Conservation (phyloP, 1,140 invertebrate genomes). For the Nasonia vitripennis region DNA sequence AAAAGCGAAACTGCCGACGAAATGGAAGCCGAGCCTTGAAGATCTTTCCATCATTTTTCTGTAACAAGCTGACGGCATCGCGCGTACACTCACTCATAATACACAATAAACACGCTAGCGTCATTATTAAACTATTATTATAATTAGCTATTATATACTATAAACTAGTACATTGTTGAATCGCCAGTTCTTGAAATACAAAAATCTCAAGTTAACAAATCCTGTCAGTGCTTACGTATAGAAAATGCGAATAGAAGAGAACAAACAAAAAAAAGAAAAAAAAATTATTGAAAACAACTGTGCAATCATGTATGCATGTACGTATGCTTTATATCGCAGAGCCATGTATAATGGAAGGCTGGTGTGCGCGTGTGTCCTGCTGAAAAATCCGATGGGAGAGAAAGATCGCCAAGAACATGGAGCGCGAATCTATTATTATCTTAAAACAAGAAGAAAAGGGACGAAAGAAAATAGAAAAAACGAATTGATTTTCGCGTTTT, state of each 20-base stretch:
- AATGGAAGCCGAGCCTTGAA: slow-evolving; percentile 32
- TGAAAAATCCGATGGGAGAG: slow-evolving; percentile 43
- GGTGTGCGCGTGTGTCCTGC: slow-evolving; percentile 21
- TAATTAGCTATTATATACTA: slow-evolving; percentile 1
- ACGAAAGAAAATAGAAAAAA: background rate
- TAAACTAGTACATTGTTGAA: slow-evolving; percentile 25
- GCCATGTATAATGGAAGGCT: slow-evolving; percentile 8
- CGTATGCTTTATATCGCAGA: slow-evolving; percentile 22
- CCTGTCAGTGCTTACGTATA: slow-evolving; percentile 43
- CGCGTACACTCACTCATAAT: slow-evolving; percentile 16
- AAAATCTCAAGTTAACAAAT: slow-evolving; percentile 9
- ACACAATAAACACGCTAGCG: background rate
- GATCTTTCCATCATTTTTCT: slow-evolving; percentile 30
- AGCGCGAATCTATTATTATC: background rate
- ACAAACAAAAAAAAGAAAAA: slow-evolving; percentile 1
- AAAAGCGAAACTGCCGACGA: slow-evolving; percentile 25
- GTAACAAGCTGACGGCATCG: background rate
- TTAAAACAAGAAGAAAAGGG: slow-evolving; percentile 4
- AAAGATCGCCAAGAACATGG: background rate
- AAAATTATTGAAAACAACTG: slow-evolving; percentile 22
- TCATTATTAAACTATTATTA: background rate
- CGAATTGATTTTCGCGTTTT: slow-evolving; percentile 16
- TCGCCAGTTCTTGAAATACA: background rate
- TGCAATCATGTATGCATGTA: slow-evolving; percentile 26
- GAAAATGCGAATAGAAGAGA: background rate